phyloP scores from a whole-genome alignment of 1,140 invertebrate species.

The Zaprionus inermis region DNA sequence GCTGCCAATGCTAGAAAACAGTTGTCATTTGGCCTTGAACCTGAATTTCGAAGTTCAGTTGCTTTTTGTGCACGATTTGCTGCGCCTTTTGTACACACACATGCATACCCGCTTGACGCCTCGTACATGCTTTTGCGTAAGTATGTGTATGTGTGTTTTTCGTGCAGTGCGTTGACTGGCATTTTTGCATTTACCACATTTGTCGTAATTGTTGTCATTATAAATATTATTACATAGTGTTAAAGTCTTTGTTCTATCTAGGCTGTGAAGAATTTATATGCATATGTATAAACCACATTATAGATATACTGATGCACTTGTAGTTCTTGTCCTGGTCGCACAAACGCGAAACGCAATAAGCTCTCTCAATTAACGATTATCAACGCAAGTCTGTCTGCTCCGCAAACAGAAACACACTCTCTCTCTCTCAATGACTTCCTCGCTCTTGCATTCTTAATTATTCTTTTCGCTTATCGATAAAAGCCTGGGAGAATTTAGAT shows the following conservation, averaged over 20 bases:
- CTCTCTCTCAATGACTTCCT: not conserved
- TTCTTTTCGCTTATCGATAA: conserved; percentile 5
- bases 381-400: not conserved
- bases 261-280: not conserved
- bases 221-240: not conserved
- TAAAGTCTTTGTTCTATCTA: not conserved
- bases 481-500: conserved; percentile 14
- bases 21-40: conserved; percentile 73
- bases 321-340: not conserved
- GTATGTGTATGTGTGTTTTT: conserved; percentile 2
- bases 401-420: not conserved
- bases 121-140: not conserved
- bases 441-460: not conserved
- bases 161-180: conserved; percentile 24
- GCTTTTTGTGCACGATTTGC: conserved; percentile 46
- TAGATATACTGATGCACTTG: not conserved
- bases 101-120: not conserved
- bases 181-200: conserved; percentile 22
- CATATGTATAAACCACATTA: conserved; percentile 1
- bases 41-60: conserved; percentile 73
- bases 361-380: not conserved
- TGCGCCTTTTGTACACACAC: conserved; percentile 53
- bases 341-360: not conserved
- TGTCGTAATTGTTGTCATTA: not conserved
- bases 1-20: conserved; percentile 56